Conservation (phyloP, 2,797 vertebrate genomes). For the Echiichthys vipera region DNA sequence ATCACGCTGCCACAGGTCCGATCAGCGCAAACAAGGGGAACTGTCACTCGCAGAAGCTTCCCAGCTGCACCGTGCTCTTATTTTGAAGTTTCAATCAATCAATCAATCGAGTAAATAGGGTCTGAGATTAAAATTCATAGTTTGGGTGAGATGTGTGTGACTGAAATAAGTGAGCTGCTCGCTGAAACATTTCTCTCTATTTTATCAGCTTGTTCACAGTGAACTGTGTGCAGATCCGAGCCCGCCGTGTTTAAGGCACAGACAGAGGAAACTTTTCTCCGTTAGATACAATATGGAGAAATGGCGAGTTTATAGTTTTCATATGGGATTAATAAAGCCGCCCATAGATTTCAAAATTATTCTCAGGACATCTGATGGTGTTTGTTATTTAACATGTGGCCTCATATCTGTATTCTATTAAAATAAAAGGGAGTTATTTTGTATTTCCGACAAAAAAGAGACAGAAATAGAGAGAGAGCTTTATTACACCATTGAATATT, state of each 20-base stretch:
- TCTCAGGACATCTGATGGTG: too few relatives aligned
- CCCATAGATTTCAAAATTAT: not conserved
- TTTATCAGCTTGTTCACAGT: not conserved
- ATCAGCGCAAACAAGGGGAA: constrained; percentile 2
- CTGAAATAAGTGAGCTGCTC: not conserved
- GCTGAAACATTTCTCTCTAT: not conserved
- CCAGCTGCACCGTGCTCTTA: constrained; percentile 18
- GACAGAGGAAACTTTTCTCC: constrained; percentile 26
- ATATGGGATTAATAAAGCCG: not conserved
- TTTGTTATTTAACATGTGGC: too few relatives aligned
- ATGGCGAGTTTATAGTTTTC: not conserved
- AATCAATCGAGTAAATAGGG: too few relatives aligned
- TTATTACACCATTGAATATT: not conserved
- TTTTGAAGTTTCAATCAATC: not conserved
- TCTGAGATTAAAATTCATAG: constrained; percentile 13
- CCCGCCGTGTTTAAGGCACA: not conserved
- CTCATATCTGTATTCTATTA: not conserved
- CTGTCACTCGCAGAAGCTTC: not conserved
- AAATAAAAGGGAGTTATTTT: not conserved
- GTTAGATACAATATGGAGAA: not conserved
- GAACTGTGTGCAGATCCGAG: not conserved
- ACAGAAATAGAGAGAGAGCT: too few relatives aligned
- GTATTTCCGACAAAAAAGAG: not conserved
- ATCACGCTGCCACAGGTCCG: not conserved
- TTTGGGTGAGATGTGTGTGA: not conserved